Base-by-base conservation (phyloP, 2,888 invertebrate genomes). In the Cheilosia vulpina region DNA sequence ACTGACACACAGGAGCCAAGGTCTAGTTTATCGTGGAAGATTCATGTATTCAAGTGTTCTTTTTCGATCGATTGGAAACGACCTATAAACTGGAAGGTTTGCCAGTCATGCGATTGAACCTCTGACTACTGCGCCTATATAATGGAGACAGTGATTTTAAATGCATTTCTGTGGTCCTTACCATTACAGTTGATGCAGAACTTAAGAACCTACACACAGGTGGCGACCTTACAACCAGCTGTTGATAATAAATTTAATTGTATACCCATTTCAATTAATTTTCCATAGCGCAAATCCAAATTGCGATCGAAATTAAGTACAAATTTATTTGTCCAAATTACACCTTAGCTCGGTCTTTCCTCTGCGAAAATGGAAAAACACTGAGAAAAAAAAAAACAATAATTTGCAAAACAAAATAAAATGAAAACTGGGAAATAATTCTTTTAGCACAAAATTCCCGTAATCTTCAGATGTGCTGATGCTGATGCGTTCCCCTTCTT, bases 311-410 rank as follows among this genome's bases (percentile, higher is more conserved):
- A 72, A 85, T 81, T 60, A 85, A 85, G 81, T 68, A 81, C 62
- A 85, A 81, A 85, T 85, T 85, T 85, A 85, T 85, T 85, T 85
- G 81, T 63, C 53, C 50, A 85, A 85, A 85, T 85, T 85, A 85
- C 71, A 80, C 76, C 72, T 72, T 76, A 60, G 47, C 71, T 34
- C 38, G n/a, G 2, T 38, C 60, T 17, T 21, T 34, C 45, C 55
- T 17, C 79, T 53, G 31, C 73, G 60, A 41, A 76, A 71, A 62
- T 60, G 60, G 50, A 47, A 53, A 76, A 80, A 15, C 43, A 53
- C 21, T 50, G 34, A 43, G 41, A 63, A 21, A 53, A 38, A 77
- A 31, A 69, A 65, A 65, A 69, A 84, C 52, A 84, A 79, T 75
- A 84, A 84, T 84, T 84, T 68, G 62, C 66, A 66, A 53, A 53